These are phyloP conservation scores for Dasyurus viverrinus DNA, from an alignment of 2,113 vertebrate genomes.

Conservation along the genomic window DNA sequence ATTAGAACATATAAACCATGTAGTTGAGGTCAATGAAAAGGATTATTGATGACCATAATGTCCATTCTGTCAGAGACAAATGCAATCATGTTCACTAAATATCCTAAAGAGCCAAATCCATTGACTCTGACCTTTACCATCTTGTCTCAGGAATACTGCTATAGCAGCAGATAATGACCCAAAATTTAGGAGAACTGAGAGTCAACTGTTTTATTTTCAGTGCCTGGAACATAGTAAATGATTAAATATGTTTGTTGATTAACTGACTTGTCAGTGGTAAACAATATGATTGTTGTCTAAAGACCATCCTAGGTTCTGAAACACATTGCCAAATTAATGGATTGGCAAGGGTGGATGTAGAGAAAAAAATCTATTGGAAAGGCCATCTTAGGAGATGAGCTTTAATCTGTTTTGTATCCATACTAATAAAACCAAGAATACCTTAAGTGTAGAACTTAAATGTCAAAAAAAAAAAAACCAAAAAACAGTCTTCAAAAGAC, in stretches of 20 bases:
- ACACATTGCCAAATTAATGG: neutral
- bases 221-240: neutral
- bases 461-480: neutral
- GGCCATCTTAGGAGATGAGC: neutral
- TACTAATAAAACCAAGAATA: neutral
- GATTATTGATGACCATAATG: neutral
- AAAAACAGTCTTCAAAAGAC: neutral
- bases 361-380: neutral
- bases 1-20: neutral
- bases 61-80: neutral
- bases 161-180: neutral
- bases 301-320: neutral
- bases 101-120: neutral
- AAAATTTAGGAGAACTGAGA: neutral
- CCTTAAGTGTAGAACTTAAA: neutral
- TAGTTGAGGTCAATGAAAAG: neutral
- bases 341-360: neutral
- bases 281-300: neutral
- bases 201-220: neutral
- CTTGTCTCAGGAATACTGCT: neutral
- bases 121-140: neutral
- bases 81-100: neutral
- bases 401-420: neutral
- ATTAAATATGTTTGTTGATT: neutral
- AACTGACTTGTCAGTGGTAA: neutral